phyloP scores from a whole-genome alignment of 2,888 invertebrate genomes.

The Megastigmus dorsalis region DNA sequence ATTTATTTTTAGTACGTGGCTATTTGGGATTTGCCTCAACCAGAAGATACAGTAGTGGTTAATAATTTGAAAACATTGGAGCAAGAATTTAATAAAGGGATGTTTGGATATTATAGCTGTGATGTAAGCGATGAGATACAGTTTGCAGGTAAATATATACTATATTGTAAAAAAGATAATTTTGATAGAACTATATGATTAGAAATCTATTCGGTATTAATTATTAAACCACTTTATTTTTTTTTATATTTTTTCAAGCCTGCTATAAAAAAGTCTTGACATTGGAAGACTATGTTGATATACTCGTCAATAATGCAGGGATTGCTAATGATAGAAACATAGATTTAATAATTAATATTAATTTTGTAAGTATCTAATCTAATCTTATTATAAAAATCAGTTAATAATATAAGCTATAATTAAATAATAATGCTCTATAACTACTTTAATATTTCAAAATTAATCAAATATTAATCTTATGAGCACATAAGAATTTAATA shows the following conservation, averaged over 20 bases:
- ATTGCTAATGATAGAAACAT: constrained; percentile 64
- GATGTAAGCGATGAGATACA: constrained; percentile 75
- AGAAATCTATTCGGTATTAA: not conserved
- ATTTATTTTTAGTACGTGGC: constrained; percentile 66
- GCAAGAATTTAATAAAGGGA: constrained; percentile 73
- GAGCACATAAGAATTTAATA: no score
- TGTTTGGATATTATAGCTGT: constrained; percentile 75
- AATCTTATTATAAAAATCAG: no score
- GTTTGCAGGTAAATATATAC: constrained; percentile 70
- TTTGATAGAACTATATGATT: no score
- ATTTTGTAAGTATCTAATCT: constrained; percentile 66
- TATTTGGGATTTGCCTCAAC: constrained; percentile 69
- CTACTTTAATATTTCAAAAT: no score
- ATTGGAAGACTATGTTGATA: constrained; percentile 70
- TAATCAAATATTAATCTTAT: no score
- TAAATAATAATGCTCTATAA: no score
- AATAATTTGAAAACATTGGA: constrained; percentile 68
- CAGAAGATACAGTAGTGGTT: constrained; percentile 72
- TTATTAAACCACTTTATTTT: not conserved
- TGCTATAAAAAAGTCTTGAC: constrained; percentile 70
- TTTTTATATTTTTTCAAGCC: not conserved
- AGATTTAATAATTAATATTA: constrained; percentile 63
- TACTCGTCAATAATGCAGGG: constrained; percentile 75
- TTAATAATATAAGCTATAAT: no score
- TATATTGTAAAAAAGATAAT: not conserved